Evolutionary conservation across 2,888 invertebrate genomes (phyloP), one percentile per base, ranked within the genome.

Genomic region (Aleiodes leptofemur): DNA sequence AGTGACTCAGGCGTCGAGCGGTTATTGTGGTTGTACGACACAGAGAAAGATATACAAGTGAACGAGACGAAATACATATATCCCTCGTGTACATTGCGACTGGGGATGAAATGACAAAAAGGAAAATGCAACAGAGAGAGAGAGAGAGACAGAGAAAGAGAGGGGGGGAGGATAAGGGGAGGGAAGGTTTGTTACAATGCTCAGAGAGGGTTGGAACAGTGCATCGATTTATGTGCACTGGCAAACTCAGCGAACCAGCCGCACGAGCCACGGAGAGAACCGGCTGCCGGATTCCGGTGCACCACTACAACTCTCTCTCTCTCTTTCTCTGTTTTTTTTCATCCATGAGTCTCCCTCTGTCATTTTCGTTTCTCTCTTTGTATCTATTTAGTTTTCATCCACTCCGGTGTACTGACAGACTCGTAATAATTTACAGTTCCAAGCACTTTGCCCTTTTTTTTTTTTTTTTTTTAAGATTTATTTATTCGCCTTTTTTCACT

Each of bases 141-240:
- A 3, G 38, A 38, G 4, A 38, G 38, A 38, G 8, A 38, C 2
- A 3, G 0, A 3, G 4, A 3, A 3, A 8, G 8, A 38, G 6
- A 3, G 31, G 31, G 29, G 34, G 6, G 29, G 11, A 23, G 29
- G 29, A 2, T 23, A n/a, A n/a, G n/a, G n/a, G n/a, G n/a, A 31
- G 61, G 61, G 34, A 38, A 38, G 66, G 50, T 23, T 51, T n/a
- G 68, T 68, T 68, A 68, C 51, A 68, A 68, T 51, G 68, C 31
- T 68, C 23, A 31, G 48, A 66, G 66, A 73, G 55, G 72, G 66
- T 29, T 72, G 55, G 55, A 72, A 68, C 56, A 56, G 57, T 73
- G 73, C 73, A 73, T 73, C 73, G 73, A 73, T 73, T 73, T 73
- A 68, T 68, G 73, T 48, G 16, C 31, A n/a, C 29, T 29, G 56